Conservation (phyloP, 2,888 invertebrate genomes). For the Rotaria sp. region DNA sequence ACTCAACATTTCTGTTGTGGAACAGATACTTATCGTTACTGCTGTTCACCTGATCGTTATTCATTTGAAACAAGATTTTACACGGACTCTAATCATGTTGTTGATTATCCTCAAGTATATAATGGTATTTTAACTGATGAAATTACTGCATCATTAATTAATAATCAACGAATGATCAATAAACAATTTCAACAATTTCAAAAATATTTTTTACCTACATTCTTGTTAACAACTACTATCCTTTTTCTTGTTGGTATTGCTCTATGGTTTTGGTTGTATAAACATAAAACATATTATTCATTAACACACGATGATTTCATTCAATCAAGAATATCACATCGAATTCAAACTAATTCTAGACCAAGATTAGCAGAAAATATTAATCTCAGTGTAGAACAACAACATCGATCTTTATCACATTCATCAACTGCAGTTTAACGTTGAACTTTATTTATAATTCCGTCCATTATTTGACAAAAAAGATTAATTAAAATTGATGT, state of each 20-base stretch:
- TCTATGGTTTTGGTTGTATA: constrained; percentile 10
- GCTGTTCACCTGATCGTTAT: not conserved
- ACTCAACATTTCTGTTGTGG: not conserved
- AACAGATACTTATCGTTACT: not conserved
- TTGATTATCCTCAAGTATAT: not conserved
- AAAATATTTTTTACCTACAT: not conserved
- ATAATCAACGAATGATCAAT: not conserved
- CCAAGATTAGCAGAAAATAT: not conserved
- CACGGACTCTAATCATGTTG: not conserved
- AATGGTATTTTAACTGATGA: not conserved
- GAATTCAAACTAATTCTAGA: not conserved
- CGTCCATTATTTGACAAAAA: not conserved
- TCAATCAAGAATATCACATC: not conserved
- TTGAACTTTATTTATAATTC: not conserved
- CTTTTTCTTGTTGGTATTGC: constrained; percentile 12
- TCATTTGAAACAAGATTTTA: not conserved
- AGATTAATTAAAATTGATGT: too few relatives aligned
- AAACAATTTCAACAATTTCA: constrained; percentile 25
- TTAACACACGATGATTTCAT: not conserved
- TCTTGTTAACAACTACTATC: not conserved
- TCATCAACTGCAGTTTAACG: not conserved
- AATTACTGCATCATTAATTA: not conserved
- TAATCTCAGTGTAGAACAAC: not conserved
- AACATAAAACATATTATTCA: constrained; percentile 11
- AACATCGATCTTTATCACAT: not conserved